phyloP scores from a whole-genome alignment of 2,797 vertebrate genomes.

The Serranus cabrilla region DNA sequence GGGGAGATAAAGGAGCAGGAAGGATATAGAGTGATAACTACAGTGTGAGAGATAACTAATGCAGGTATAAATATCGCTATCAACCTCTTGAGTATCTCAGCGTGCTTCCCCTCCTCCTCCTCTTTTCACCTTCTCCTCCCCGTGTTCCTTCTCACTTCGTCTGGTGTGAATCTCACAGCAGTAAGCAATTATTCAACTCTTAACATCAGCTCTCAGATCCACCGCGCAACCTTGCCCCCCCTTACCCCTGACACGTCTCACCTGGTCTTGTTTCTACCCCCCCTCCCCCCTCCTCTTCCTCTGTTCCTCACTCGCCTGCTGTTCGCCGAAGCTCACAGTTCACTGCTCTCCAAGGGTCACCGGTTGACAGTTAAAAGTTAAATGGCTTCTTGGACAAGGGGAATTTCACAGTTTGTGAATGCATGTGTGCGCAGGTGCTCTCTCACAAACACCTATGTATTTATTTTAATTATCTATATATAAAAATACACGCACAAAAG shows the following conservation, averaged over 20 bases:
- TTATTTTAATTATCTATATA: background rate
- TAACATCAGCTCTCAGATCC: constrained; percentile 58
- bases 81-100: constrained; percentile 52
- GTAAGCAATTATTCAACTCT: constrained; percentile 79
- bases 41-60: constrained; percentile 48
- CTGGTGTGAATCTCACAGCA: constrained; percentile 63
- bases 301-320: constrained; percentile 38
- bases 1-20: constrained; percentile 9
- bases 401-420: constrained; percentile 21
- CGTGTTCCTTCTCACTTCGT: constrained; percentile 32
- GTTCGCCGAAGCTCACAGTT: constrained; percentile 45
- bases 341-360: constrained; percentile 46
- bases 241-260: constrained; percentile 48
- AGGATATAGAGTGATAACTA: constrained; percentile 36
- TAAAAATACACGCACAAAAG: background rate
- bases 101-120: constrained; percentile 43
- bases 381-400: constrained; percentile 37
- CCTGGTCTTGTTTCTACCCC: constrained; percentile 31
- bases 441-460: background rate
- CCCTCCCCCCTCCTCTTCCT: constrained; percentile 26
- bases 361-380: constrained; percentile 52
- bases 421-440: background rate
- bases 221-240: constrained; percentile 50
- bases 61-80: constrained; percentile 71
- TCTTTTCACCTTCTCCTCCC: constrained; percentile 58